Evolutionary conservation across 2,113 vertebrate genomes (phyloP), one percentile per base, ranked within the genome.

Genomic region (Protobothrops mucrosquamatus): DNA sequence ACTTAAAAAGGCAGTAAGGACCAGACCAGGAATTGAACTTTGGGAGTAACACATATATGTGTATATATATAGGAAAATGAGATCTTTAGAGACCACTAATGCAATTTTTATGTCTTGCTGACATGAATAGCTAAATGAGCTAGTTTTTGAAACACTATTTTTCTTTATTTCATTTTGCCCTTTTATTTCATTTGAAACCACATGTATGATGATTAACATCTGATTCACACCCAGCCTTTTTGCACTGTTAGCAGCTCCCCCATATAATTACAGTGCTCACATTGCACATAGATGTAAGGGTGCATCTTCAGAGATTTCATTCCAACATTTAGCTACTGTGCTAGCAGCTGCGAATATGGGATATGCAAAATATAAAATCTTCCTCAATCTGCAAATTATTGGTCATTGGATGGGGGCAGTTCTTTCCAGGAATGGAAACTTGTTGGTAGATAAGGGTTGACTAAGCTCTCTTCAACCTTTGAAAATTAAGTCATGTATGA

Each of bases 201-300:
- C 34, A 39, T 57, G 9, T 81, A 85, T 92, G 74, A 81, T 89
- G 87, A 92, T 89, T 85, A 88, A 92, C 4, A 34, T 48, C 92
- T 92, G 92, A 89, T 89, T 92, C 87, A 92, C 48, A 85, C 55
- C 74, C 89, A 51, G 43, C 39, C 29, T 91, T 89, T 59, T 87
- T 89, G 34, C 12, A 92, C 46, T 26, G 43, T 48, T 81, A 46
- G 74, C 29, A 43, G 34, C 52, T 92, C 52, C 89, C 26, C 54
- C 26, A 23, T 57, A 43, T 74, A 85, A 57, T 85, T 92, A 57
- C 59, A 55, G 29, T 69, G 29, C 52, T 92, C 91, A 64, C 14
- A 85, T 48, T 74, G 74, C 64, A 56, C 54, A 39, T 22, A 89
- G 52, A 85, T 85, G 64, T 92, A 46, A 46, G 92, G 23, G 18